Evolutionary conservation across 2,888 invertebrate species (phyloP).

Genomic region (Luffia ferchaultella): DNA sequence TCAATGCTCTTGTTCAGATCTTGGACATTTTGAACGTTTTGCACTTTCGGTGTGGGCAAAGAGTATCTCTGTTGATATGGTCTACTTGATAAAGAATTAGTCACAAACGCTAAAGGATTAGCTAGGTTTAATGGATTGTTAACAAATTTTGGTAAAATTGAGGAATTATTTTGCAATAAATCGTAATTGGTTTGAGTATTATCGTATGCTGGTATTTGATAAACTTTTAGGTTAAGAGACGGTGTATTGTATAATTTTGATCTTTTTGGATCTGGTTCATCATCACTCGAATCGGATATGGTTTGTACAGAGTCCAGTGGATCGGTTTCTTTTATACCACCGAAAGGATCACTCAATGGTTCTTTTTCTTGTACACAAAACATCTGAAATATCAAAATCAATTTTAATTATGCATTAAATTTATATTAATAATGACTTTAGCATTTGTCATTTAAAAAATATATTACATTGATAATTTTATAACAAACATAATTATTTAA

Average conservation of each 20-base stretch:
- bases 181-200: conserved; percentile 20
- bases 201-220: conserved; percentile 48
- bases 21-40: conserved; percentile 21
- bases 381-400: conserved; percentile 36
- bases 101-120: conserved; percentile 36
- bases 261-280: conserved; percentile 40
- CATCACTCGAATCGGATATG: conserved; percentile 44
- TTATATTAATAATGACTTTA: background rate
- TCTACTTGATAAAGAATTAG: conserved; percentile 11
- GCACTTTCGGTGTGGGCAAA: conserved; percentile 45
- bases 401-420: background rate
- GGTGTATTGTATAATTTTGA: conserved; percentile 34
- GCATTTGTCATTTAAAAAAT: background rate
- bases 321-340: conserved; percentile 25
- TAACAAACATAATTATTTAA: conserved; percentile 11
- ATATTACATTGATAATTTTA: conserved; percentile 10
- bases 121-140: conserved; percentile 52
- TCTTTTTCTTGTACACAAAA: conserved; percentile 54
- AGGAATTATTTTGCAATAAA: conserved; percentile 25
- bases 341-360: conserved; percentile 33
- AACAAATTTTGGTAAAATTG: conserved; percentile 50
- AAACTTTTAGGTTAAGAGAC: conserved; percentile 46
- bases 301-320: conserved; percentile 21
- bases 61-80: conserved; percentile 22
- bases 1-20: conserved; percentile 20